phyloP scores from a whole-genome alignment of 2,888 invertebrate species.

The Chaitophorus viminalis region DNA sequence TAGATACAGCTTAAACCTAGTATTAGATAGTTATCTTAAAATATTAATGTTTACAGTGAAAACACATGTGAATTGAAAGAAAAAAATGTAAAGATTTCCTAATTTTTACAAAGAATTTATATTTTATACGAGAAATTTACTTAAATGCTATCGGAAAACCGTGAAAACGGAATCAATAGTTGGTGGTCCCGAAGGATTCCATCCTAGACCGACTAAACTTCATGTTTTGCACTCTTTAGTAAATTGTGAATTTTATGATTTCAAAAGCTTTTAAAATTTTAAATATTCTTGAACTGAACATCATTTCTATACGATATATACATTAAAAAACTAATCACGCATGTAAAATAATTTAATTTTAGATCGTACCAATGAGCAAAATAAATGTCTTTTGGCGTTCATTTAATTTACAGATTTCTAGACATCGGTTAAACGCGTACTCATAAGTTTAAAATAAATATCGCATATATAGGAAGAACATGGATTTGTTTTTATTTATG shows the following conservation, averaged over 20 bases:
- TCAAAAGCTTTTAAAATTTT: background rate
- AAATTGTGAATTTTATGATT: background rate
- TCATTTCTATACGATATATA: background rate
- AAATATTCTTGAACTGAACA: background rate
- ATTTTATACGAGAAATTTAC: too few species aligned
- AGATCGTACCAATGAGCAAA: background rate
- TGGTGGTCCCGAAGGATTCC: too few species aligned
- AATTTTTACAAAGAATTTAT: too few species aligned
- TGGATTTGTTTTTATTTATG: conserved; percentile 38
- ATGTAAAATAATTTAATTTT: background rate
- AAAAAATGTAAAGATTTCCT: too few species aligned
- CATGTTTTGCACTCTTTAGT: background rate
- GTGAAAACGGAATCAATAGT: too few species aligned
- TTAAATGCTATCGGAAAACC: too few species aligned
- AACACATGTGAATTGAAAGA: too few species aligned
- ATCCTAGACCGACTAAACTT: background rate
- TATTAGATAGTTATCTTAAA: too few species aligned
- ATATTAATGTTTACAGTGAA: too few species aligned
- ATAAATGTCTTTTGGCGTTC: conserved; percentile 1
- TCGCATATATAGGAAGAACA: background rate
- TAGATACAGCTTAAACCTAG: too few species aligned
- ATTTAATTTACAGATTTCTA: background rate
- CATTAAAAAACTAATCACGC: background rate
- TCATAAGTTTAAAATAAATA: conserved; percentile 4
- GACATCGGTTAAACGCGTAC: conserved; percentile 6